phyloP scores from a whole-genome alignment of 1,140 invertebrate genomes.

The Pseudomyrmex gracilis region DNA sequence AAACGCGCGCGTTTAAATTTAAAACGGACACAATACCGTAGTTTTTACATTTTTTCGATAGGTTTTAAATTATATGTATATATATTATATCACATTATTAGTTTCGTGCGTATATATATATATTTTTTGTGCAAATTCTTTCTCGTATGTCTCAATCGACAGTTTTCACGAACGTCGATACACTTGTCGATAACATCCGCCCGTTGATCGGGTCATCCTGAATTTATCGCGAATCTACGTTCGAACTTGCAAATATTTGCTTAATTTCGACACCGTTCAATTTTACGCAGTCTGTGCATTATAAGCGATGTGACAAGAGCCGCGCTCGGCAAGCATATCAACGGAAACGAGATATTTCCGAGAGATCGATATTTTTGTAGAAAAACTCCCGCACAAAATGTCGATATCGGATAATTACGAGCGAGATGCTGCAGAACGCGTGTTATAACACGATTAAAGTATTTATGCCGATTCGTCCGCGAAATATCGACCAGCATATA shows the following conservation, averaged over 20 bases:
- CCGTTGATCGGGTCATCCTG: conserved; percentile 18
- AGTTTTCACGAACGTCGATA: conserved; percentile 15
- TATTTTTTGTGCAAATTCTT: no score
- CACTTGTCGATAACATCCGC: conserved; percentile 36
- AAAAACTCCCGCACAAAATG: not conserved
- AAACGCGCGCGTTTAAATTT: no score
- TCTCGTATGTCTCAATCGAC: not conserved
- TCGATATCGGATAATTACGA: conserved; percentile 33
- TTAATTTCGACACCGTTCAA: conserved; percentile 49
- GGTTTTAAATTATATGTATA: no score
- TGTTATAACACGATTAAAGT: conserved; percentile 31
- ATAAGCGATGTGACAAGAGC: conserved; percentile 7
- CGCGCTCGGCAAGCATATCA: not conserved
- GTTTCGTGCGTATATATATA: no score
- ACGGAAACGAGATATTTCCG: conserved; percentile 43
- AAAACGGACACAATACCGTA: no score
- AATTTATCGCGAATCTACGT: conserved; percentile 44
- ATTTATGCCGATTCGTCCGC: conserved; percentile 1
- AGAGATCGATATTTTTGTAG: conserved; percentile 9
- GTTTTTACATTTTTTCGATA: no score
- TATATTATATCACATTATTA: no score
- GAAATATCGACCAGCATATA: conserved; percentile 9
- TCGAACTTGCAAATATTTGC: conserved; percentile 46
- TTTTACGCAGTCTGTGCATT: conserved; percentile 42
- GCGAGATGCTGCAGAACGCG: not conserved